Evolutionary conservation across 2,888 invertebrate species (phyloP), one percentile per base, ranked within the genome.

Genomic region (Hetaerina titia): DNA sequence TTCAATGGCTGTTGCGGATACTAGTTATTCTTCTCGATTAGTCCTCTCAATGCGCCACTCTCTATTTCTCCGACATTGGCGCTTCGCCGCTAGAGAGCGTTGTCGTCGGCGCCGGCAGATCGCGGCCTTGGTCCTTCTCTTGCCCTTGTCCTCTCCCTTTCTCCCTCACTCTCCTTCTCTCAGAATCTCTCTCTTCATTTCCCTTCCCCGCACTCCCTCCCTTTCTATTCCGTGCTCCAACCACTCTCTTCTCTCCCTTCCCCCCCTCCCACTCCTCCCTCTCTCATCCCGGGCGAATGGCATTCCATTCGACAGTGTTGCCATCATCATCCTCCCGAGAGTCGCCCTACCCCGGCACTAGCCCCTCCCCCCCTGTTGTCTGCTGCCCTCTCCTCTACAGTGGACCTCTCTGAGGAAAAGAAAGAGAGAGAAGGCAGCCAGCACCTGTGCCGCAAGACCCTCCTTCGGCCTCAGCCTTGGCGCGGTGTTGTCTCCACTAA

Each of bases 301-400:
- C 92, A 92, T 92, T 92, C 92, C 92, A 92, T 92, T 56, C 69
- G n/a, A 92, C 92, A 92, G 92, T 74, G 92, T 92, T 92, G 92
- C 92, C 92, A 92, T 92, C 69, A 17, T n/a, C 81, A 11, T 60
- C 60, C 17, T 17, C 11, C 31, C 25, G 7, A 22, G 25, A 89
- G 89, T 89, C 89, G 89, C 56, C 89, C n/a, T 9, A 9, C 88
- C 88, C 88, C 88, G 88, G 88, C 88, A 56, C 57, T 58, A 13
- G 45, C 69, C 92, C 57, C 64, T 56, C 92, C 74, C 45, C 31
- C 64, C 64, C 90, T 64, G 63, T 63, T 45, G 63, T 63, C 90
- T 90, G 89, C 90, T 90, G 89, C 22, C 89, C 31, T 56, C 4
- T 89, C 58, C 89, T 64, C 63, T 17, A n/a, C n/a, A 19, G 45